phyloP scores from a whole-genome alignment of 1,140 invertebrate genomes.

The Euwallacea similis region DNA sequence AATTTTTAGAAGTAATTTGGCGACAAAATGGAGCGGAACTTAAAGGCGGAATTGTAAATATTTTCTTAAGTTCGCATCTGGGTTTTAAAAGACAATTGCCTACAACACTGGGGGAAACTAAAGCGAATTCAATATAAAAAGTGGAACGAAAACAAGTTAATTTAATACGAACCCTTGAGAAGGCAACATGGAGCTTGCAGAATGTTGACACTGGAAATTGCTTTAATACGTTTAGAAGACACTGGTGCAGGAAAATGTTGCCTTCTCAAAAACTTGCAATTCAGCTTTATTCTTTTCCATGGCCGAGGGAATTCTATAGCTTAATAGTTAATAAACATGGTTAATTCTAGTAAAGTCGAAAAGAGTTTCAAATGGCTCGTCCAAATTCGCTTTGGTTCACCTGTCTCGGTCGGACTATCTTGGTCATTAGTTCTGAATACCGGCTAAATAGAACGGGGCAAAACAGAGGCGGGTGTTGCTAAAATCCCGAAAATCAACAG shows the following conservation, averaged over 20 bases:
- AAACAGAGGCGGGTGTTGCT: neutral
- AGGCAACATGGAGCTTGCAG: constrained; percentile 7
- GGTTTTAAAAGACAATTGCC: neutral
- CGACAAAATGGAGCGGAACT: no score
- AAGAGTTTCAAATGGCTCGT: neutral
- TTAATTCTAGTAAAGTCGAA: neutral
- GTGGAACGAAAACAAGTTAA: constrained; percentile 11
- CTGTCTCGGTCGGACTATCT: constrained; percentile 1
- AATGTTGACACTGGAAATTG: constrained; percentile 14
- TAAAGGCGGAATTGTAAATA: neutral
- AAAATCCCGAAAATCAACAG: neutral
- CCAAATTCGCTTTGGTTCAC: neutral
- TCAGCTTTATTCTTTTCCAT: no score
- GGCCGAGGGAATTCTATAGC: no score
- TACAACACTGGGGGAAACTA: constrained; percentile 8
- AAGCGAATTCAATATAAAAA: constrained; percentile 8
- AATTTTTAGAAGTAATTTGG: no score
- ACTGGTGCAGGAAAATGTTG: neutral
- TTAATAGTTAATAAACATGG: no score
- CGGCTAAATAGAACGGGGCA: neutral
- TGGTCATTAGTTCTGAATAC: neutral
- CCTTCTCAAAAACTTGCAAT: no score
- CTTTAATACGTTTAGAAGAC: constrained; percentile 11
- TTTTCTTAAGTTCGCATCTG: constrained; percentile 3
- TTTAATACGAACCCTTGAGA: constrained; percentile 15